Evolutionary conservation across 1,140 invertebrate species (phyloP), one percentile per base, ranked within the genome.

Genomic region (Stenopsyche tienmushanensis): DNA sequence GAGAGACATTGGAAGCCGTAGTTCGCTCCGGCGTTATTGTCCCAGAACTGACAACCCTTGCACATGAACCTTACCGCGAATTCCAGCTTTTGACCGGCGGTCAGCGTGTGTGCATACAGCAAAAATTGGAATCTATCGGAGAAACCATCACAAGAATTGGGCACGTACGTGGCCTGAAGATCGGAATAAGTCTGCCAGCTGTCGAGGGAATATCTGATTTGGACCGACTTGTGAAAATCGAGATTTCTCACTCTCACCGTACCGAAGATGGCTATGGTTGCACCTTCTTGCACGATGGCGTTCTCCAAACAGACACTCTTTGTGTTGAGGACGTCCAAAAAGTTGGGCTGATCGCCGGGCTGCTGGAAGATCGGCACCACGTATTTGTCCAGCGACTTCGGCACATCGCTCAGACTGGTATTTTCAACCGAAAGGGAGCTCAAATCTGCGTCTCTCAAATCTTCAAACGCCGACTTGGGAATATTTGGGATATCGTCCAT

Each of bases 61-160:
- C 89, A 90, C 72, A 89, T 86, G 77, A 92, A 97, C 24, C 90
- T 83, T 3, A 94, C 83, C 1, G 93, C 93, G 64, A 96, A 87
- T 74, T 93, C 88, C 8, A 96, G 73, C 41, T 85, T 83, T 68
- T 90, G 85, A 0, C 92, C 92, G 1, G 90, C 81, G 7, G 81
- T 77, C 69, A 94, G 78, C 34, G 84, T 86, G 71, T 89, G 85
- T 60, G 86, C 88, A 65, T 90, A 91, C 1, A 92, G 72, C 3
- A 87, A 75, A 71, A 97, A 90, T 7, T 85, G 85, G 74, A 97
- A 97, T 65, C 89, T 89, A 75, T 98, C 96, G 10, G 93, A 94
- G 69, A 93, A 92, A 1, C 94, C 94, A 72, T 97, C 94, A 77
- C 92, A 94, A 0, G 94, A 96, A 71, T 92, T 90, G 39, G 86